These are phyloP conservation scores for Centrocercus urophasianus DNA, from an alignment of 2,113 vertebrate species.

Conservation along the genomic window DNA sequence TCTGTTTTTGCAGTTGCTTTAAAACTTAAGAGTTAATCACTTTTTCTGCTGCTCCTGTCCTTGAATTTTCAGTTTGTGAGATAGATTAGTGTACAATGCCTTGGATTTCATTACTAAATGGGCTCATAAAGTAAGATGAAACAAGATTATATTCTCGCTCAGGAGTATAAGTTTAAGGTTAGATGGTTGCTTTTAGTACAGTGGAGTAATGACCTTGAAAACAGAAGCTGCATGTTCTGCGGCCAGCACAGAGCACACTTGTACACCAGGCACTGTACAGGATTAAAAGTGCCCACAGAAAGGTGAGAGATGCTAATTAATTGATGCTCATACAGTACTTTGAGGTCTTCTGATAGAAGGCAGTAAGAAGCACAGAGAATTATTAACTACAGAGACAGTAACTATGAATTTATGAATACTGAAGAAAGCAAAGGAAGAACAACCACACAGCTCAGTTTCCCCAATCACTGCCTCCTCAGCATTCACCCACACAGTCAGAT, in stretches of 20 bases:
- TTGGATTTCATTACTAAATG: not conserved
- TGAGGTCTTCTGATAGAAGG: constrained; percentile 2
- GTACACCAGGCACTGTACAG: not conserved
- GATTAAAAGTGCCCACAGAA: not conserved
- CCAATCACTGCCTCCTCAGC: constrained; percentile 24
- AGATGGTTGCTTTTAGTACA: not conserved
- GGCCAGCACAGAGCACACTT: not conserved
- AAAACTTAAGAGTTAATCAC: not conserved
- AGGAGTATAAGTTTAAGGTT: not conserved
- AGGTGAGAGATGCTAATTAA: constrained; percentile 3
- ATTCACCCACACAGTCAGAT: constrained; percentile 25
- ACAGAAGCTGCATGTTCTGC: not conserved
- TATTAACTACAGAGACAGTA: constrained; percentile 50
- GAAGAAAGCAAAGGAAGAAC: constrained; percentile 35
- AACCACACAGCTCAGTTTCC: constrained; percentile 16
- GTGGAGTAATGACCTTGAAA: not conserved
- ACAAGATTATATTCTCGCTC: not conserved
- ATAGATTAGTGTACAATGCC: not conserved
- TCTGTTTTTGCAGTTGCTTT: not conserved
- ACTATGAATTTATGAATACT: constrained; percentile 60
- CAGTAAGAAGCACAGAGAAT: constrained; percentile 5
- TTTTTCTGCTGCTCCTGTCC: not conserved
- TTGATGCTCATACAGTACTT: not conserved
- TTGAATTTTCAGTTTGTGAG: not conserved
- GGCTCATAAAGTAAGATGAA: not conserved